Evolutionary conservation across 2,797 vertebrate genomes (phyloP).

Genomic region (Chromobotia macracanthus): DNA sequence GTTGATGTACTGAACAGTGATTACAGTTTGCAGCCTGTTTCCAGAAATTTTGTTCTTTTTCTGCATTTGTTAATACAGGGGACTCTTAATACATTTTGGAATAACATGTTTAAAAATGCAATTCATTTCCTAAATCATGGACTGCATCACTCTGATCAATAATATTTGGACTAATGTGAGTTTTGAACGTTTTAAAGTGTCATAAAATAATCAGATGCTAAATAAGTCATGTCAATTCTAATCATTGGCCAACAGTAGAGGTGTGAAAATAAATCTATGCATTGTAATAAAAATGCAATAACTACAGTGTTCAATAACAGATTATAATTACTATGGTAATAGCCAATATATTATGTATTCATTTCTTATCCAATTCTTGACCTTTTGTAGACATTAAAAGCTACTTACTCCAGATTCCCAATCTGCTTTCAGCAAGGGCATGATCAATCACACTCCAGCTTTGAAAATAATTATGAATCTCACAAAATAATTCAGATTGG

Average conservation of each 20-base stretch:
- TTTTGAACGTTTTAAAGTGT: too few species aligned
- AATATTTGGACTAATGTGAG: not conserved
- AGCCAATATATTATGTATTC: not conserved
- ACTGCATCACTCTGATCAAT: not conserved
- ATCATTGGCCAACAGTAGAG: not conserved
- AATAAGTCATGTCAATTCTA: not conserved
- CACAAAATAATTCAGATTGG: not conserved
- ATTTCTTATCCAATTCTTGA: not conserved
- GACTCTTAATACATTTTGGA: too few species aligned
- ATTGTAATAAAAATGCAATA: not conserved
- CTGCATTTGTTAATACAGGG: too few species aligned
- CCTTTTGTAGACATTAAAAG: not conserved
- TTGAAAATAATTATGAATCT: not conserved
- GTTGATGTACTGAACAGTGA: too few species aligned
- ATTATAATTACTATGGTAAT: too few species aligned
- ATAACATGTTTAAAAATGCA: too few species aligned
- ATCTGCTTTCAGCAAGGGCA: not conserved
- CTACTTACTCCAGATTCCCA: not conserved
- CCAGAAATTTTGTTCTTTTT: too few species aligned
- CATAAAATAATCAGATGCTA: not conserved
- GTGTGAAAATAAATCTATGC: not conserved
- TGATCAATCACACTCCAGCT: not conserved
- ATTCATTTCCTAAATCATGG: too few species aligned
- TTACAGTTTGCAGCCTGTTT: too few species aligned
- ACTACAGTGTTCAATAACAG: not conserved